Evolutionary conservation across 1,140 invertebrate genomes (phyloP).

Genomic region (Helicoverpa armigera): DNA sequence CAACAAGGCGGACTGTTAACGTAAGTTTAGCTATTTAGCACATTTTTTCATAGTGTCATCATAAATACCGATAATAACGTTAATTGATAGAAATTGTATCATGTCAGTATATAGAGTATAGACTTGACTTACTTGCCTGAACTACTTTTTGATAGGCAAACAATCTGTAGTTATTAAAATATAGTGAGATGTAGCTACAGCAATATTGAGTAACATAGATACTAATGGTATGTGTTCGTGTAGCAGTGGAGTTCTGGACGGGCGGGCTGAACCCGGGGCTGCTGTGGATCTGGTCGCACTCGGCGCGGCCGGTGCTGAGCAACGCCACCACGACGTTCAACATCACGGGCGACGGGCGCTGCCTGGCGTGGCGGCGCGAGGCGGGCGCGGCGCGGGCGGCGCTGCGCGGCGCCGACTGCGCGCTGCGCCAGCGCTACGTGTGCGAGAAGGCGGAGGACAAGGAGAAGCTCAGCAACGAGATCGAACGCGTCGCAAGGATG

Average conservation of each 20-base stretch:
- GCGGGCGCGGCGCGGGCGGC: slow-evolving; percentile 78
- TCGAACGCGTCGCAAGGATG: slow-evolving; percentile 77
- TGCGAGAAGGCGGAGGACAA: slow-evolving; percentile 91
- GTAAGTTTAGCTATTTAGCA: not conserved
- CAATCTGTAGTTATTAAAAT: too few relatives aligned
- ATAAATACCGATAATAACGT: too few relatives aligned
- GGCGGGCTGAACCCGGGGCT: slow-evolving; percentile 94
- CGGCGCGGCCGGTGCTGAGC: slow-evolving; percentile 89
- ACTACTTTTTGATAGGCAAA: too few relatives aligned
- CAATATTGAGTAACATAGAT: too few relatives aligned
- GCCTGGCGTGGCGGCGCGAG: slow-evolving; percentile 84
- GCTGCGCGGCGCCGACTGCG: slow-evolving; percentile 91
- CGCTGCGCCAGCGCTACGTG: slow-evolving; percentile 88
- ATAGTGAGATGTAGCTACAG: too few relatives aligned
- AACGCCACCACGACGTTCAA: slow-evolving; percentile 71
- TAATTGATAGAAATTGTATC: too few relatives aligned
- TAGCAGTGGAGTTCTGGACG: slow-evolving; percentile 92
- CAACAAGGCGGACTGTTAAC: not conserved
- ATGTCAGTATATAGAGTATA: too few relatives aligned
- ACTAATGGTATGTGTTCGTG: not conserved
- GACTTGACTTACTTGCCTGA: too few relatives aligned
- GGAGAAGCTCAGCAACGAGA: slow-evolving; percentile 89
- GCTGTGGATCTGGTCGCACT: slow-evolving; percentile 94
- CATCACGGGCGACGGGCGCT: slow-evolving; percentile 77
- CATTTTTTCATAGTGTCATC: too few relatives aligned